A percentile compares a stretch with the other conserved stretches of the same genome.
phyloP scores from a whole-genome alignment of 2,797 vertebrate species.

The Mareca penelope region DNA sequence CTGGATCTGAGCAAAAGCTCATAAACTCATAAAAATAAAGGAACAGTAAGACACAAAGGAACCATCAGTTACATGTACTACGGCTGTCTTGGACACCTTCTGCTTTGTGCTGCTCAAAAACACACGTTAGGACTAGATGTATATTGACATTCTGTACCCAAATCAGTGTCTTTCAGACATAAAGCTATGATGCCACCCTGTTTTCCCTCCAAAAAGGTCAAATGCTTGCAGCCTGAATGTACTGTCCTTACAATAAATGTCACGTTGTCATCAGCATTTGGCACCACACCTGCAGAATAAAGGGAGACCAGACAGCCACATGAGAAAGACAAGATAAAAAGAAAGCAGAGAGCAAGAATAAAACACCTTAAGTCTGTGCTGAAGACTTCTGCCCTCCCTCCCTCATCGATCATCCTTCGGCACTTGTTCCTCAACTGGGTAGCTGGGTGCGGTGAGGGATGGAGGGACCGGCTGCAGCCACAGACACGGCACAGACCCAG shows the following conservation, averaged over 20 bases:
- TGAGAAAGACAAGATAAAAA: slow-evolving; percentile 76
- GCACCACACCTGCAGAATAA: slow-evolving; percentile 52
- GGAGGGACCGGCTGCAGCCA: background rate
- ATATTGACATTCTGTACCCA: background rate
- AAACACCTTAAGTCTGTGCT: slow-evolving; percentile 77
- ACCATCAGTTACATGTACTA: background rate
- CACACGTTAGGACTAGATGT: background rate
- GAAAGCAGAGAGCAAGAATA: slow-evolving; percentile 71
- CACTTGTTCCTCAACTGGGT: background rate
- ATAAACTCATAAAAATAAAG: background rate
- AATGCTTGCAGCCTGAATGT: background rate
- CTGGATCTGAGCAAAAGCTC: background rate
- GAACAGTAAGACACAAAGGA: background rate
- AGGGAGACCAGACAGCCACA: slow-evolving; percentile 62
- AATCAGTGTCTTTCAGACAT: slow-evolving; percentile 5
- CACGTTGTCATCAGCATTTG: slow-evolving; percentile 77
- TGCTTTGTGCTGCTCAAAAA: background rate
- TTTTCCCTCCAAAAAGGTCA: slow-evolving; percentile 43
- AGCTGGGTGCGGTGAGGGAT: background rate
- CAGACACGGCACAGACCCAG: background rate
- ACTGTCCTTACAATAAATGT: slow-evolving; percentile 44
- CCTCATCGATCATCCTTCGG: slow-evolving; percentile 62
- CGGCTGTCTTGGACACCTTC: background rate
- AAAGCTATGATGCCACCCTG: background rate
- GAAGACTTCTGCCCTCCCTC: slow-evolving; percentile 59